A percentile compares a stretch with the other conserved stretches of the same genome.
These are phyloP conservation scores for Euwallacea fornicatus DNA, from an alignment of 1,140 invertebrate species.

Conservation along the genomic window DNA sequence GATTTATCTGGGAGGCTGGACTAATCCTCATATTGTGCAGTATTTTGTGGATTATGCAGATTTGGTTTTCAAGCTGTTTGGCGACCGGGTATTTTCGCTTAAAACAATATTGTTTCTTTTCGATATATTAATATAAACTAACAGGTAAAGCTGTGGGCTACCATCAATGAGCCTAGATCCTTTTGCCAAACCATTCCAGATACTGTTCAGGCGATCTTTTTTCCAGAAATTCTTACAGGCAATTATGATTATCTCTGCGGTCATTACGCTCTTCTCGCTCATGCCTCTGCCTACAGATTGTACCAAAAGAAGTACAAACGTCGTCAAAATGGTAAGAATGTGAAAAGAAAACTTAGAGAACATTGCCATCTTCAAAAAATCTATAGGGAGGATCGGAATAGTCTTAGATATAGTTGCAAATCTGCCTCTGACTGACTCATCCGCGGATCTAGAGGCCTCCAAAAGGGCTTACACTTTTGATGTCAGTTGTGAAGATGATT, in stretches of 20 bases:
- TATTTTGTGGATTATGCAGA: slow-evolving; percentile 50
- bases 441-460: slow-evolving; percentile 21
- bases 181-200: slow-evolving; percentile 50
- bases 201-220: slow-evolving; percentile 51
- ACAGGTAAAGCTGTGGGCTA: slow-evolving; percentile 56
- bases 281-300: slow-evolving; percentile 43
- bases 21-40: slow-evolving; percentile 45
- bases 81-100: slow-evolving; percentile 32
- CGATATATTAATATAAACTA: slow-evolving; percentile 1
- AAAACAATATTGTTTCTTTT: neutral
- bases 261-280: slow-evolving; percentile 43
- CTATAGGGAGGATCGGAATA: neutral
- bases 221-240: slow-evolving; percentile 52
- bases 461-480: slow-evolving; percentile 17
- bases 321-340: slow-evolving; percentile 40
- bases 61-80: slow-evolving; percentile 40
- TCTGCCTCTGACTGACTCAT: slow-evolving; percentile 14
- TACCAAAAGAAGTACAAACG: slow-evolving; percentile 45
- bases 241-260: slow-evolving; percentile 49
- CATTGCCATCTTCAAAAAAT: neutral
- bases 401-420: neutral
- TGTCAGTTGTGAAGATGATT: neutral
- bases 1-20: slow-evolving; percentile 49
- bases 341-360: neutral
- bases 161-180: slow-evolving; percentile 57